phyloP scores from a whole-genome alignment of 2,113 vertebrate species.

The Leptocoma aspasia region DNA sequence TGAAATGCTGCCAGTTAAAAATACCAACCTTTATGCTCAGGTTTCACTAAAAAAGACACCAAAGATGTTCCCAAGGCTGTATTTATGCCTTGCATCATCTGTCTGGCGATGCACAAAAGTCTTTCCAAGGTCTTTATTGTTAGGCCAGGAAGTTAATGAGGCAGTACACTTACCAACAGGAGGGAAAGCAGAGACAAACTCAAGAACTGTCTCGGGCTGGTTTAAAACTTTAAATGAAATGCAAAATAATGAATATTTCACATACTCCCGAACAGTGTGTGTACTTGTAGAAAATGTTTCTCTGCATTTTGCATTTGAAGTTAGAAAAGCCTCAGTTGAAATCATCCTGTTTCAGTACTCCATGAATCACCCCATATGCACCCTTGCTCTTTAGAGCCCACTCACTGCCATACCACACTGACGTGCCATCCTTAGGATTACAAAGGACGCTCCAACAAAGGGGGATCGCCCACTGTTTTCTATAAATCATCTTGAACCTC shows the following conservation, averaged over 20 bases:
- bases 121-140: slow-evolving; percentile 70
- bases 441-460: slow-evolving; percentile 40
- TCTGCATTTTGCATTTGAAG: neutral
- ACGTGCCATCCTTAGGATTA: slow-evolving; percentile 37
- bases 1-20: slow-evolving; percentile 73
- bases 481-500: slow-evolving; percentile 46
- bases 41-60: slow-evolving; percentile 65
- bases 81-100: slow-evolving; percentile 71
- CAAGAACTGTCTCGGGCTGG: neutral
- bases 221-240: neutral
- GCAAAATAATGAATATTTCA: neutral
- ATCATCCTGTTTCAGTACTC: neutral
- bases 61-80: slow-evolving; percentile 68
- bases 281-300: neutral
- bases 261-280: neutral
- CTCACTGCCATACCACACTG: slow-evolving; percentile 15
- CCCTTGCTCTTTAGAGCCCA: slow-evolving; percentile 10
- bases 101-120: slow-evolving; percentile 75
- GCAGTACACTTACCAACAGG: slow-evolving; percentile 43
- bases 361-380: neutral
- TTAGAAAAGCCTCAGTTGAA: neutral
- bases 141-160: slow-evolving; percentile 58
- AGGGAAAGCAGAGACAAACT: neutral
- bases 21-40: slow-evolving; percentile 62
- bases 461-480: slow-evolving; percentile 41